A percentile compares a stretch with the other conserved stretches of the same genome.
These are phyloP conservation scores for Phoebastria nigripes DNA, from an alignment of 2,797 vertebrate species.

Conservation along the genomic window DNA sequence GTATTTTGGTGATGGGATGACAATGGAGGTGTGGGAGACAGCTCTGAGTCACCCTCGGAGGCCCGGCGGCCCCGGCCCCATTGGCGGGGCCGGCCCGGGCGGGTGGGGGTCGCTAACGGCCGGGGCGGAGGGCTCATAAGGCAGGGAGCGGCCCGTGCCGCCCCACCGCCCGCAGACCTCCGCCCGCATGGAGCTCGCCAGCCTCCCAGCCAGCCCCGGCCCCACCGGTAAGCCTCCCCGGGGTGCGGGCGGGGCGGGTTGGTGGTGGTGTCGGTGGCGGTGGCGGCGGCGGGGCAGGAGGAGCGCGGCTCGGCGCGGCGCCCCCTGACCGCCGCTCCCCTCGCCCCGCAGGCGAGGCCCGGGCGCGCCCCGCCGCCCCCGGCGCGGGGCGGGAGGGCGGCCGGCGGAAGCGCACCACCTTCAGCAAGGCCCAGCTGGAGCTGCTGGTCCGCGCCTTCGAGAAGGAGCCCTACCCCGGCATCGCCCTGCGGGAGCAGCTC, in stretches of 20 bases:
- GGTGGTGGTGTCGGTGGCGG: no score
- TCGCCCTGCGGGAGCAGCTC: constrained; percentile 56
- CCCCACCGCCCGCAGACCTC: neutral
- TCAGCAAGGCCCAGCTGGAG: constrained; percentile 48
- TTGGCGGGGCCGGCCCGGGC: neutral
- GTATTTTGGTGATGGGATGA: constrained; percentile 54
- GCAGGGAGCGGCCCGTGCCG: neutral
- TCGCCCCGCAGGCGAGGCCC: neutral
- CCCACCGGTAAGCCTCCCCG: neutral
- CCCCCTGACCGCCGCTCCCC: neutral
- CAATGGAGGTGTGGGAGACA: constrained; percentile 51
- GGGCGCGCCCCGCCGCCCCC: neutral
- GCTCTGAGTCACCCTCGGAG: constrained; percentile 41
- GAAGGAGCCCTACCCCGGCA: constrained; percentile 62
- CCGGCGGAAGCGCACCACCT: constrained; percentile 54
- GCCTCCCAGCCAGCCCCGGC: neutral
- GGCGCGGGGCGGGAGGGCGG: constrained; percentile 4
- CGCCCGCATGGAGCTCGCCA: constrained; percentile 22
- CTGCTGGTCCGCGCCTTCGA: constrained; percentile 58
- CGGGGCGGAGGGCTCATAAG: constrained; percentile 4
- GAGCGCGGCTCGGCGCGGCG: neutral
- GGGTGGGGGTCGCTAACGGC: constrained; percentile 9
- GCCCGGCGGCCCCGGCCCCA: neutral
- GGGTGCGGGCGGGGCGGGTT: neutral
- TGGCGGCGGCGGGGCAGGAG: neutral